These are phyloP conservation scores for Alligator sinensis DNA, from an alignment of 2,113 vertebrate species.

Conservation along the genomic window DNA sequence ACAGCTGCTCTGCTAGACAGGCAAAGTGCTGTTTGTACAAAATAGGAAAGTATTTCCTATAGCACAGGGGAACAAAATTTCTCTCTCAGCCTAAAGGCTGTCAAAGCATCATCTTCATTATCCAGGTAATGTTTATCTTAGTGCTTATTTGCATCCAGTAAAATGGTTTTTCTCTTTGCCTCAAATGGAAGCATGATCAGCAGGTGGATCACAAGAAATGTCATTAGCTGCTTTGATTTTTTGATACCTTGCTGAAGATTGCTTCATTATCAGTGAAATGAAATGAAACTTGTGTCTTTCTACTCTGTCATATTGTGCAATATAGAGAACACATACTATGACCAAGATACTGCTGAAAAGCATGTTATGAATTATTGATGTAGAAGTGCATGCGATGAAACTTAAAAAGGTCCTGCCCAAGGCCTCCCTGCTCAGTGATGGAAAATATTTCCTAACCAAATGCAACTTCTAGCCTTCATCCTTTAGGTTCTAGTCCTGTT, in stretches of 20 bases:
- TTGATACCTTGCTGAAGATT: conserved; percentile 31
- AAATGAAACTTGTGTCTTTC: not conserved
- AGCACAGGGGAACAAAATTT: not conserved
- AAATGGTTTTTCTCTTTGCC: conserved; percentile 21
- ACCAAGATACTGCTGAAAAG: not conserved
- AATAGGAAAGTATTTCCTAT: not conserved
- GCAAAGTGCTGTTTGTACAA: not conserved
- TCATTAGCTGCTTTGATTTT: conserved; percentile 28
- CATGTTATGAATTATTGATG: not conserved
- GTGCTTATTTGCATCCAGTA: conserved; percentile 38
- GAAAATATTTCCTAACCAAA: not conserved
- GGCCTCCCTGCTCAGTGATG: not conserved
- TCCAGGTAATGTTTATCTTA: conserved; percentile 27
- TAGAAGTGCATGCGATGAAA: not conserved
- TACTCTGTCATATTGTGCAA: not conserved
- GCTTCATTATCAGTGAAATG: conserved; percentile 33
- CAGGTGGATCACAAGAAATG: conserved; percentile 28
- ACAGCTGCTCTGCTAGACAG: not conserved
- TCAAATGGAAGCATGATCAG: not conserved
- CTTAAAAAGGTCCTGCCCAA: not conserved
- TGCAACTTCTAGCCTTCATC: not conserved
- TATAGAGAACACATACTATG: not conserved
- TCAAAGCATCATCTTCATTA: conserved; percentile 18
- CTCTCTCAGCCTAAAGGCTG: not conserved
- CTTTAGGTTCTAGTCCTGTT: not conserved